Evolutionary conservation across 2,888 invertebrate genomes (phyloP).

Genomic region (Raillietiella orientalis): DNA sequence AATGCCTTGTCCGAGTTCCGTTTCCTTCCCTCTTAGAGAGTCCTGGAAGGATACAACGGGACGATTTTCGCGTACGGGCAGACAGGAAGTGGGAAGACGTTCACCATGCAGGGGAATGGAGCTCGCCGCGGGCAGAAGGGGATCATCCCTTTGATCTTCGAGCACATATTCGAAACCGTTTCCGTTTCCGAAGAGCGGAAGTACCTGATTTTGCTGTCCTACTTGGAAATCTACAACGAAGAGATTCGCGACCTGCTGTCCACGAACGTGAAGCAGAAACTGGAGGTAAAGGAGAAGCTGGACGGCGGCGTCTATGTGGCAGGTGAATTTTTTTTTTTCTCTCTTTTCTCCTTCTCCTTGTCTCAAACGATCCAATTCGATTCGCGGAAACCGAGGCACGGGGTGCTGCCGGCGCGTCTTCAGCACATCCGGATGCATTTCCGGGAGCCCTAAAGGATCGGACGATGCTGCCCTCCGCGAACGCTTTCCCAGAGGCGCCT

Average conservation of each 20-base stretch:
- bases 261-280: conserved; percentile 19
- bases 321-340: too few species aligned
- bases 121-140: conserved; percentile 16
- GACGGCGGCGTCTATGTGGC: conserved; percentile 28
- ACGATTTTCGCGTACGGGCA: conserved; percentile 80
- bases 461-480: too few species aligned
- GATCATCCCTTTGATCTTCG: conserved; percentile 44
- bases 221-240: conserved; percentile 55
- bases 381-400: too few species aligned
- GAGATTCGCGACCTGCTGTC: conserved; percentile 35
- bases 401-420: too few species aligned
- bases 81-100: conserved; percentile 68
- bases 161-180: conserved; percentile 60
- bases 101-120: conserved; percentile 46
- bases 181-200: conserved; percentile 31
- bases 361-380: too few species aligned
- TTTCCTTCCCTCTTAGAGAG: conserved; percentile 20
- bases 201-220: conserved; percentile 40
- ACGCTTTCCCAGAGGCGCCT: too few species aligned
- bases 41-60: conserved; percentile 66
- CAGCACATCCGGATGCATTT: too few species aligned
- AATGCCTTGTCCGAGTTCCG: too few species aligned
- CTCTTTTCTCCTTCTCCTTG: too few species aligned
- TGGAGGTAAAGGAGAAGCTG: conserved; percentile 30
- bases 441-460: too few species aligned